These are phyloP conservation scores for human DNA, from an alignment of 2,113 vertebrate genomes.

Conservation along the genomic window DNA sequence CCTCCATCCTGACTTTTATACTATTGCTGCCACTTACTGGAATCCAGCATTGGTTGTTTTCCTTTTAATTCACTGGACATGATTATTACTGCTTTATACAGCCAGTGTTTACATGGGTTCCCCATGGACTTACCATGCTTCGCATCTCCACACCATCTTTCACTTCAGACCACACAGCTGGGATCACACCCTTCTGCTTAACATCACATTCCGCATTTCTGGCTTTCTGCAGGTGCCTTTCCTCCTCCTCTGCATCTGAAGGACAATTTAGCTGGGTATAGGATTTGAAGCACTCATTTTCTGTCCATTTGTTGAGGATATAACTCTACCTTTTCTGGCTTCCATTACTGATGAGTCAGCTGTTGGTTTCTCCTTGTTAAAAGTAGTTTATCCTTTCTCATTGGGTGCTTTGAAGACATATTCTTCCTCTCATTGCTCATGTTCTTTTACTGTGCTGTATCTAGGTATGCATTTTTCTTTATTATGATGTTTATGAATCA, in stretches of 20 bases:
- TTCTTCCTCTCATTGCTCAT: not conserved
- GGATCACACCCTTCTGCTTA: no score
- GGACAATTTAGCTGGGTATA: no score
- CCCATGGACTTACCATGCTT: not conserved
- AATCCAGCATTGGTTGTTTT: not conserved
- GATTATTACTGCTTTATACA: not conserved
- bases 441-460: not conserved
- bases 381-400: not conserved
- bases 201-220: not conserved
- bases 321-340: not conserved
- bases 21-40: not conserved
- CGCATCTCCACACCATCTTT: accelerated
- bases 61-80: not conserved
- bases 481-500: not conserved
- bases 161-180: not conserved
- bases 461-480: no score
- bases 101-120: not conserved
- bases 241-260: not conserved
- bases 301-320: not conserved
- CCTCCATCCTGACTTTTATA: no score
- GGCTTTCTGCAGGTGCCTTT: not conserved
- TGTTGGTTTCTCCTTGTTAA: not conserved
- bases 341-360: not conserved
- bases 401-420: not conserved
- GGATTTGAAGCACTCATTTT: not conserved